Evolutionary conservation across 2,888 invertebrate species (phyloP), one percentile per base, ranked within the genome.

Genomic region (Tricholauxania praeusta): DNA sequence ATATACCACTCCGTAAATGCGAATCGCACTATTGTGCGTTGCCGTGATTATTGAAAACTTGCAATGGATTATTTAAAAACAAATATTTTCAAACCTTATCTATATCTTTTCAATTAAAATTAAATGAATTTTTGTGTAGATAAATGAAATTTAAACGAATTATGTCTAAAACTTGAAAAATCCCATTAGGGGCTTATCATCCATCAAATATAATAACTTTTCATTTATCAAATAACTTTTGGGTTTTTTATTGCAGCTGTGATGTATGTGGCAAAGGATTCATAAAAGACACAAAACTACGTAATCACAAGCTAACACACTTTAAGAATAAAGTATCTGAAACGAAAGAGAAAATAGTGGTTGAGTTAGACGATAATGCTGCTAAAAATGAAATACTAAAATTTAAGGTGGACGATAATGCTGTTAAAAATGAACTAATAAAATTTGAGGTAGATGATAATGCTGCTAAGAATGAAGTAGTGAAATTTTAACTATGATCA

Each of bases 201-300:
- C 32, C 5, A 10, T 22, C 22, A 22, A 22, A 22, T 22, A 22
- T 64, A 19, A 12, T 17, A 48, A 12, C 48, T 12, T 47, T n/a
- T 39, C 17, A n/a, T 64, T 22, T 49, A 14, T 47, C 1, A 12
- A n/a, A 32, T n/a, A 17, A 49, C 19, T 70, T 62, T 53, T 39
- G 6, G 5, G 8, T 10, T 39, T 8, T 39, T 28, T 55, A 49
- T 59, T 67, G 3, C 51, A 84, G 84, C 0, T 85, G 84, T 71
- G 85, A 85, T 19, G 79, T 85, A 57, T 84, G 84, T 53, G 85
- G 84, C 47, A 85, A 84, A 72, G 85, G 85, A 4, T 84, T 84
- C 67, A 82, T 82, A 12, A 84, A 84, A 47, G 82, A 82, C 0
- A 84, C 84, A 47, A 85, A 85, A 68, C 74, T 85, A 72, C 83